Conservation (phyloP, 1,140 invertebrate species). For the Drosophila biarmipes region DNA sequence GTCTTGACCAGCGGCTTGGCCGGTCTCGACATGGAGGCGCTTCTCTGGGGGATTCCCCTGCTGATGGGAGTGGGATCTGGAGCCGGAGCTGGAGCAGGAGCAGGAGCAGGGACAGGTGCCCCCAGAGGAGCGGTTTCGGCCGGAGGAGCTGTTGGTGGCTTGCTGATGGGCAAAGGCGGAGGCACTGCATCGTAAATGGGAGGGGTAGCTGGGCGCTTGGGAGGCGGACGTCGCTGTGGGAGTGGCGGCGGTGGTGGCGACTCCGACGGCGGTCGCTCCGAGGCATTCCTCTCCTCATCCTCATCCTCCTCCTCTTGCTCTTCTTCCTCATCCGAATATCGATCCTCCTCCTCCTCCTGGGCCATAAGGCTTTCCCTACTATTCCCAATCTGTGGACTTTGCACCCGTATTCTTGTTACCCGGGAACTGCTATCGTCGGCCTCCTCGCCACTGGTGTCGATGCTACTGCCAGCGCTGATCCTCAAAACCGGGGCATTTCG, state of each 20-base stretch:
- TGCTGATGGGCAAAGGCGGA: constrained; percentile 55
- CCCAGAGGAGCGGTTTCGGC: background rate
- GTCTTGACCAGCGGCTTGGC: constrained; percentile 76
- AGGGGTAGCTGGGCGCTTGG: background rate
- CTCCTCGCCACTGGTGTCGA: constrained; percentile 39
- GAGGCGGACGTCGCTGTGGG: constrained; percentile 56
- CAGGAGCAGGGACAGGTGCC: background rate
- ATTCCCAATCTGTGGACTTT: constrained; percentile 61
- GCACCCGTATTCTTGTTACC: constrained; percentile 61
- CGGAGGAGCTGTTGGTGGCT: constrained; percentile 35
- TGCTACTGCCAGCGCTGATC: constrained; percentile 51
- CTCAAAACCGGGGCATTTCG: constrained; percentile 71
- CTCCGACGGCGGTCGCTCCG: constrained; percentile 54
- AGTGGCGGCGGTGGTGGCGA: constrained; percentile 67
- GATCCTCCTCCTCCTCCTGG: constrained; percentile 45
- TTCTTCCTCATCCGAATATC: background rate
- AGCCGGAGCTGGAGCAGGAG: background rate
- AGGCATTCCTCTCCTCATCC: constrained; percentile 7
- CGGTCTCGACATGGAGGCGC: constrained; percentile 64
- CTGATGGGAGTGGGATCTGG: background rate
- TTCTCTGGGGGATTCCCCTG: constrained; percentile 53
- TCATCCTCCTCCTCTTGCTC: background rate
- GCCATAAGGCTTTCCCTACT: constrained; percentile 69
- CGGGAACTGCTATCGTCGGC: constrained; percentile 66
- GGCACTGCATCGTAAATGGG: constrained; percentile 70